Evolutionary conservation across 2,113 vertebrate species (phyloP).

Genomic region (Calonectris borealis): DNA sequence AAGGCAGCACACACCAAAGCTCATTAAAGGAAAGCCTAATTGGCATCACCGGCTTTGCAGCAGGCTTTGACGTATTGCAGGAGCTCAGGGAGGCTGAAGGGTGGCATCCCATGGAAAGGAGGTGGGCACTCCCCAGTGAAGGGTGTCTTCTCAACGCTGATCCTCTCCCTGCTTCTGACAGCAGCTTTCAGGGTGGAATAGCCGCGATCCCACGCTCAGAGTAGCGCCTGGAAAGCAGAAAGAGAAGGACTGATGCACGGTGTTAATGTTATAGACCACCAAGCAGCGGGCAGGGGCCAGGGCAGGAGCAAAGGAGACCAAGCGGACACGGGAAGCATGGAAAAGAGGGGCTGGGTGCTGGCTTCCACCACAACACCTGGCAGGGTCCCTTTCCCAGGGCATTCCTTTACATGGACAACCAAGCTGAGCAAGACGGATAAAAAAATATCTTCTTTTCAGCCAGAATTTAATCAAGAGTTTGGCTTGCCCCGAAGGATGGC

Average conservation of each 20-base stretch:
- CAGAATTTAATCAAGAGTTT: background rate
- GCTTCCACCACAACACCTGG: background rate
- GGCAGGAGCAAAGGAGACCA: background rate
- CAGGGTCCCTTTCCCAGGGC: background rate
- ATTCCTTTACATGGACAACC: background rate
- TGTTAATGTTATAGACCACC: background rate
- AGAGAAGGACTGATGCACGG: background rate
- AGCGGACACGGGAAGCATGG: fast-evolving
- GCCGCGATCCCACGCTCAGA: fast-evolving
- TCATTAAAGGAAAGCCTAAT: background rate
- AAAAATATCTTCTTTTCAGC: background rate
- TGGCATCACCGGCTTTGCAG: background rate
- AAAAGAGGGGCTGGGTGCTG: background rate
- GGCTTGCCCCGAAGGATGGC: background rate
- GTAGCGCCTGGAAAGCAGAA: background rate
- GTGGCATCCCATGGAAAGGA: background rate
- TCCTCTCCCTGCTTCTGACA: background rate
- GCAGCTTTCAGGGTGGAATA: background rate
- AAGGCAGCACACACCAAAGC: background rate
- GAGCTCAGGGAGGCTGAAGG: background rate
- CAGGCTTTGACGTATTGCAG: background rate
- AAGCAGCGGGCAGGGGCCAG: background rate
- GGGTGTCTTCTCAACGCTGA: background rate
- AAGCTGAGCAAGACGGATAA: background rate
- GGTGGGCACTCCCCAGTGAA: background rate